phyloP scores from a whole-genome alignment of 1,140 invertebrate species.

The Drosophila nebulosa region DNA sequence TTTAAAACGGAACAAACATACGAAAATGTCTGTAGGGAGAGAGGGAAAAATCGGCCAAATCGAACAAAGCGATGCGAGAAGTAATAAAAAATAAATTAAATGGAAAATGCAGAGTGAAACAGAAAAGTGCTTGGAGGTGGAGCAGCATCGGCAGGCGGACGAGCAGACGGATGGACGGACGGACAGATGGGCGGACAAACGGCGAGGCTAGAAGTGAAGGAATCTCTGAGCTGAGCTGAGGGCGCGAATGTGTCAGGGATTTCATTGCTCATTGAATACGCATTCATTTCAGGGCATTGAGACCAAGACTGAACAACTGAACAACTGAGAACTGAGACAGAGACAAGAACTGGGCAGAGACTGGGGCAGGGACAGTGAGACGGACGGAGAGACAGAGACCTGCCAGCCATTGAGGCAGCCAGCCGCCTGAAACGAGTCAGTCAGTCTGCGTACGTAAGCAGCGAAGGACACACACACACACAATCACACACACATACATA shows the following conservation, averaged over 20 bases:
- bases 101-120: constrained; percentile 60
- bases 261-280: constrained; percentile 79
- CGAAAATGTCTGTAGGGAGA: neutral
- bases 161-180: neutral
- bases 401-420: constrained; percentile 69
- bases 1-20: constrained; percentile 60
- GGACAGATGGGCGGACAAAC: neutral
- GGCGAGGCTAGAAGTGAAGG: neutral
- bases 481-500: constrained; percentile 18
- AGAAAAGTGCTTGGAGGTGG: neutral
- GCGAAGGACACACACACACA: constrained; percentile 53
- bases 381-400: constrained; percentile 24
- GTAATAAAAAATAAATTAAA: constrained; percentile 79
- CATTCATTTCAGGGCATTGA: constrained; percentile 67
- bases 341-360: constrained; percentile 23
- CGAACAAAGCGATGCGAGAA: constrained; percentile 54
- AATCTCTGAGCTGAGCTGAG: constrained; percentile 14
- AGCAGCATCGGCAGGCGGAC: neutral
- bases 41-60: constrained; percentile 46
- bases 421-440: constrained; percentile 73
- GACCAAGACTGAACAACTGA: constrained; percentile 48
- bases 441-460: constrained; percentile 79
- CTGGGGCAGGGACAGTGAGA: neutral
- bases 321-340: constrained; percentile 17
- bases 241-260: constrained; percentile 77